Conservation (phyloP, 2,797 vertebrate genomes). For the Gobionotothen gibberifrons region DNA sequence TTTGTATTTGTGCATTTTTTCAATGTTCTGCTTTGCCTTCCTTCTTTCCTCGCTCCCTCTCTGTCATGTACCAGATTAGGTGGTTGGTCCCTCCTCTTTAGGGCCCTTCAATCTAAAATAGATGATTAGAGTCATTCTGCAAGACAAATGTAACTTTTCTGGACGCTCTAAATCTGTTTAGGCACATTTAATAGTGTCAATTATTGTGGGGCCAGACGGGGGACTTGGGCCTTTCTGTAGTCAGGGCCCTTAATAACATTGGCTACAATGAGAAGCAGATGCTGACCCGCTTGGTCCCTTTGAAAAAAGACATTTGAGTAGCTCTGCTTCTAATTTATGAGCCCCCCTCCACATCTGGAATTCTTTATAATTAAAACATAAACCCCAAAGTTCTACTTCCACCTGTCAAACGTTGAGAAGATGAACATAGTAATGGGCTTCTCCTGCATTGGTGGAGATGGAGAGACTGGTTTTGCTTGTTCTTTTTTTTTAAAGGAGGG, state of each 20-base stretch:
- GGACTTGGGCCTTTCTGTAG: conserved; percentile 94
- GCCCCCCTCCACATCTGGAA: conserved; percentile 97
- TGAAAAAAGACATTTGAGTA: conserved; percentile 97
- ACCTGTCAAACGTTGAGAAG: conserved; percentile 99
- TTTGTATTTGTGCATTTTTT: conserved; percentile 72
- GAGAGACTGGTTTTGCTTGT: conserved; percentile 68
- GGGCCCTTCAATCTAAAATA: conserved; percentile 87
- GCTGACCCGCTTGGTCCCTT: conserved; percentile 94
- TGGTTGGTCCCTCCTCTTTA: conserved; percentile 68
- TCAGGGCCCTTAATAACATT: conserved; percentile 99
- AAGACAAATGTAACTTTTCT: conserved; percentile 99
- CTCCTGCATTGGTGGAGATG: conserved; percentile 83
- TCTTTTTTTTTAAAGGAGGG: conserved; percentile 50
- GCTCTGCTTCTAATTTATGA: conserved; percentile 99
- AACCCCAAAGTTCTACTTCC: conserved; percentile 98
- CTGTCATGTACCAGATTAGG: conserved; percentile 67
- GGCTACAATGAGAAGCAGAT: conserved; percentile 99
- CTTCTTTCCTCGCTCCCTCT: conserved; percentile 56
- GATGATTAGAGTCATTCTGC: conserved; percentile 93
- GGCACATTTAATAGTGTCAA: conserved; percentile 99
- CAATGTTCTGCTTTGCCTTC: conserved; percentile 48
- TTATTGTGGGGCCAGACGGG: conserved; percentile 93
- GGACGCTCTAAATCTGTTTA: conserved; percentile 97
- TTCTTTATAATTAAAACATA: conserved; percentile 99
- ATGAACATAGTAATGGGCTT: conserved; percentile 98